Evolutionary conservation across 2,888 invertebrate genomes (phyloP).

Genomic region (Vannuccia rotundouncinata): DNA sequence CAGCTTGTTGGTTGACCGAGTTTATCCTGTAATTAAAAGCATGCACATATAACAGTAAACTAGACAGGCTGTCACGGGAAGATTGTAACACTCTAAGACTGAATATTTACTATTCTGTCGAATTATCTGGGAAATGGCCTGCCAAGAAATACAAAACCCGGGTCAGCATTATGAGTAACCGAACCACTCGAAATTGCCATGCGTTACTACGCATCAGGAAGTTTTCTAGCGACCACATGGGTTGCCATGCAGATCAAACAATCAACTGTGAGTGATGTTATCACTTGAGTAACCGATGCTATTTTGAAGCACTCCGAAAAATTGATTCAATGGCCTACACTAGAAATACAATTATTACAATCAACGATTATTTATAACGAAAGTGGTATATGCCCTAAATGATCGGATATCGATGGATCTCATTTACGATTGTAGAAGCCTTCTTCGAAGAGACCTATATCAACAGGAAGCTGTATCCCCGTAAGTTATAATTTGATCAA

Average conservation of each 20-base stretch:
- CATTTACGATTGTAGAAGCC: not conserved
- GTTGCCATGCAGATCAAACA: not conserved
- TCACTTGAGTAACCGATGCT: slow-evolving; percentile 10
- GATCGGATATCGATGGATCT: slow-evolving; percentile 13
- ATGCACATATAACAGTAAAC: not conserved
- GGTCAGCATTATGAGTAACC: not conserved
- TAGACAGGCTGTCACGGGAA: too few relatives aligned
- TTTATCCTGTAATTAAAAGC: not conserved
- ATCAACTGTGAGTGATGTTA: not conserved
- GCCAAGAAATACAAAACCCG: not conserved
- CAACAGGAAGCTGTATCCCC: too few relatives aligned
- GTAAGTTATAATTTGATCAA: too few relatives aligned
- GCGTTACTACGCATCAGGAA: slow-evolving; percentile 4
- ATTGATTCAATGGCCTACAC: not conserved
- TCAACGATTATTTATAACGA: not conserved
- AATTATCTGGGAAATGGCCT: not conserved
- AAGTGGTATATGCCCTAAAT: not conserved
- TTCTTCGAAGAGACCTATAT: not conserved
- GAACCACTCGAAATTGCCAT: not conserved
- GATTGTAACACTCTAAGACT: not conserved
- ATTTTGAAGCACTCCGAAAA: slow-evolving; percentile 18
- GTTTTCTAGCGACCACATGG: not conserved
- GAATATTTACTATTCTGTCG: not conserved
- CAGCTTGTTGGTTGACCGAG: too few relatives aligned
- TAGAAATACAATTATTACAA: not conserved